Conservation (phyloP, 2,113 vertebrate genomes). For the Poeciliopsis occidentalis region DNA sequence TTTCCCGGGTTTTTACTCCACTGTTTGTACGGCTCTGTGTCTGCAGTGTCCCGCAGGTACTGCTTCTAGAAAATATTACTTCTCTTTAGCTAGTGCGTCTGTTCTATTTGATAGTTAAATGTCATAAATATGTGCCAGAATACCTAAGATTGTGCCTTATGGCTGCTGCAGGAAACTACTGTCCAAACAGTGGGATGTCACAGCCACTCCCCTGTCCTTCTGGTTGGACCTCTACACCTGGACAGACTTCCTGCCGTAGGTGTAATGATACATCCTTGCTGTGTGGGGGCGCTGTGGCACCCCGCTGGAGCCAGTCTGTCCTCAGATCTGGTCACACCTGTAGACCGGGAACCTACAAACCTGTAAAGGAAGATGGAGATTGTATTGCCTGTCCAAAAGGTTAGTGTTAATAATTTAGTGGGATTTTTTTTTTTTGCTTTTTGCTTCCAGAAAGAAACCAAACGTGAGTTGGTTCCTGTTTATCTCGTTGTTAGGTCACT, state of each 20-base stretch:
- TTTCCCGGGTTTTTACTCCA: conserved; percentile 71
- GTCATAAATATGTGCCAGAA: neutral
- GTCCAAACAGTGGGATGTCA: conserved; percentile 72
- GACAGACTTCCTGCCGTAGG: conserved; percentile 70
- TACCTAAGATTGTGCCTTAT: conserved; percentile 4
- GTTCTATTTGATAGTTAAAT: neutral
- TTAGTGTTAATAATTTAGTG: conserved; percentile 35
- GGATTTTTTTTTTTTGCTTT: neutral
- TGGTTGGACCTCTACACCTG: conserved; percentile 63
- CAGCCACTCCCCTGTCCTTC: conserved; percentile 72
- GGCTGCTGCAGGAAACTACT: conserved; percentile 70
- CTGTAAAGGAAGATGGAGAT: conserved; percentile 46
- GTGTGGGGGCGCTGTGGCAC: conserved; percentile 47
- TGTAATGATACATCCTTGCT: conserved; percentile 66
- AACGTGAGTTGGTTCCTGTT: conserved; percentile 1
- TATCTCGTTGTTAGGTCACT: conserved; percentile 75
- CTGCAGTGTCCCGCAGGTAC: conserved; percentile 84
- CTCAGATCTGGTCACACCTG: conserved; percentile 69
- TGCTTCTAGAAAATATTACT: conserved; percentile 4
- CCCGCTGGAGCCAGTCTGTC: conserved; percentile 46
- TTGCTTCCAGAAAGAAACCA: neutral
- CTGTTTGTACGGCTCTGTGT: conserved; percentile 63
- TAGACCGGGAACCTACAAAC: conserved; percentile 74
- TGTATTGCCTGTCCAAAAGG: conserved; percentile 77
- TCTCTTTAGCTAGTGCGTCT: neutral